phyloP scores from a whole-genome alignment of 2,113 vertebrate species.

The Potamarius usumacintae region DNA sequence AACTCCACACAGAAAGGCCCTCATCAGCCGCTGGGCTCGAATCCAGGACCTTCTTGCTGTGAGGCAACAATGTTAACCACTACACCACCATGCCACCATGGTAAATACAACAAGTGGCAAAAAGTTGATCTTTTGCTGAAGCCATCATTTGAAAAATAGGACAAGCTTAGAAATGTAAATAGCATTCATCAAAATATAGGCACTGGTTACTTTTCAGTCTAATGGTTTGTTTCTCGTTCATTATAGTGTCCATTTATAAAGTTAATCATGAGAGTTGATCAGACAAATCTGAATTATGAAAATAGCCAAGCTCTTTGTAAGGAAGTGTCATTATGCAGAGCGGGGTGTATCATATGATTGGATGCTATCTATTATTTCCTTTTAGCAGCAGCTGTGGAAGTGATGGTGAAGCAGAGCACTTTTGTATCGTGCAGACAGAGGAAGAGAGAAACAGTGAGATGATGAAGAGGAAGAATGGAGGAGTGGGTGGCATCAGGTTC shows the following conservation, averaged over 20 bases:
- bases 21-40: too few species aligned
- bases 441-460: not conserved
- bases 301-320: conserved; percentile 21
- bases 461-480: conserved; percentile 1
- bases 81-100: not conserved
- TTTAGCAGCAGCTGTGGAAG: conserved; percentile 25
- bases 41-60: too few species aligned
- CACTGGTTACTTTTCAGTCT: conserved; percentile 7
- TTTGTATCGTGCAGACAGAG: not conserved
- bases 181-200: conserved; percentile 9
- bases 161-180: conserved; percentile 1
- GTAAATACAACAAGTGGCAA: not conserved
- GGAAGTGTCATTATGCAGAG: conserved; percentile 21
- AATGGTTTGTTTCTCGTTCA: conserved; percentile 10
- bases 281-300: conserved; percentile 23
- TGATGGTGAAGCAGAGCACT: conserved; percentile 19
- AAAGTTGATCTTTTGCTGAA: not conserved
- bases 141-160: not conserved
- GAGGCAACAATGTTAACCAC: too few species aligned
- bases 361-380: conserved; percentile 23
- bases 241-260: conserved; percentile 3
- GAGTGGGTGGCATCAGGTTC: conserved; percentile 36
- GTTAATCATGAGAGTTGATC: conserved; percentile 12
- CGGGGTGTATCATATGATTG: conserved; percentile 32
- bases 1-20: too few species aligned